Evolutionary conservation across 2,797 vertebrate species (phyloP).

Genomic region (Typhlichthys subterraneus): DNA sequence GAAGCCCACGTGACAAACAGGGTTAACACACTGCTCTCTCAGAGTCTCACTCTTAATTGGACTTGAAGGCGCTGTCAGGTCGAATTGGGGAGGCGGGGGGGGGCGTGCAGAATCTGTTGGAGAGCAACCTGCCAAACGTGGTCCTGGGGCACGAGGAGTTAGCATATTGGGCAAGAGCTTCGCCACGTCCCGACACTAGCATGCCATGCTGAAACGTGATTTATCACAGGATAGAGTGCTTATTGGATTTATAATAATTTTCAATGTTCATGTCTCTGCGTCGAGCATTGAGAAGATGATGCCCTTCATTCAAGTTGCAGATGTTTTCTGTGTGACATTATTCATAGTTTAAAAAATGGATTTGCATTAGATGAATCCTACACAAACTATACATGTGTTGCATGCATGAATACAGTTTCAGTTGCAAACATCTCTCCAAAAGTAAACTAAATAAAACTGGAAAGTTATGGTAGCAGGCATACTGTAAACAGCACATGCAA

Average conservation of each 20-base stretch:
- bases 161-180: conserved; percentile 39
- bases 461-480: conserved; percentile 4
- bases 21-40: conserved; percentile 67
- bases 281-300: no score
- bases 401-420: no score
- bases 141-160: conserved; percentile 39
- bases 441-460: not conserved
- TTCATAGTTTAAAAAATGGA: no score
- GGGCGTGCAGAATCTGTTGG: conserved; percentile 61
- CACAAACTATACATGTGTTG: no score
- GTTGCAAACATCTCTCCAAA: no score
- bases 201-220: no score
- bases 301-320: no score
- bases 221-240: no score
- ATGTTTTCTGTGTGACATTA: no score
- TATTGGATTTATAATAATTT: no score
- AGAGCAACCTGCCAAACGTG: conserved; percentile 73
- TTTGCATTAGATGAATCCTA: no score
- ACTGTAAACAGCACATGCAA: not conserved
- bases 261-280: no score
- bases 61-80: conserved; percentile 79
- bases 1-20: conserved; percentile 48
- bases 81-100: conserved; percentile 61
- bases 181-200: not conserved
- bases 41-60: conserved; percentile 73